Percentiles rank a stretch among this genome's conserved stretches.
phyloP scores from a whole-genome alignment of 2,888 invertebrate species.

The Acheta domesticus region DNA sequence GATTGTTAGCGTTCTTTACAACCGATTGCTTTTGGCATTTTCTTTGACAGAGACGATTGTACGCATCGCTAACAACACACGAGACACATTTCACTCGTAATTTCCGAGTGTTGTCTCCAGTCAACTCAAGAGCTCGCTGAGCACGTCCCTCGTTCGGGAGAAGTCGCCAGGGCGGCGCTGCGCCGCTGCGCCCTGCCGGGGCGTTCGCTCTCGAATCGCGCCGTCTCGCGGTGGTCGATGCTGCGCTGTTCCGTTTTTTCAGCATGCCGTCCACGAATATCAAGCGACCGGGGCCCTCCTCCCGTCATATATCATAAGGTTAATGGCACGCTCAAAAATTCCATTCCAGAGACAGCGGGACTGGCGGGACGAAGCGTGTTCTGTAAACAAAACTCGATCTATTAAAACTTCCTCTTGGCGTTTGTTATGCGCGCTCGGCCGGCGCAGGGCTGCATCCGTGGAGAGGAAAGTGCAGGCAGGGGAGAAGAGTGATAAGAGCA shows the following conservation, averaged over 20 bases:
- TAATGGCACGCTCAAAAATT: slow-evolving; percentile 18
- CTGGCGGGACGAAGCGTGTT: not conserved
- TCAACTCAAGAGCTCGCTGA: too few relatives aligned
- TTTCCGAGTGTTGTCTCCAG: too few relatives aligned
- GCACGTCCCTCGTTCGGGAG: too few relatives aligned
- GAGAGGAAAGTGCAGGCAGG: not conserved
- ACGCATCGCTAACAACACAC: too few relatives aligned
- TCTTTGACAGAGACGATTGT: too few relatives aligned
- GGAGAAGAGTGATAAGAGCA: not conserved
- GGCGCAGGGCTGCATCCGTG: not conserved
- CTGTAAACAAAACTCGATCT: slow-evolving; percentile 18
- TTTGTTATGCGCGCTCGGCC: not conserved
- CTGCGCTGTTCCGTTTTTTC: not conserved
- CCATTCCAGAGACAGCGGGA: not conserved
- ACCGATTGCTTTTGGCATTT: too few relatives aligned
- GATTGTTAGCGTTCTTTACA: too few relatives aligned
- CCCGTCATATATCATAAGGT: slow-evolving; percentile 18
- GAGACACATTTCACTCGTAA: too few relatives aligned
- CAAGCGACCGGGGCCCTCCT: not conserved
- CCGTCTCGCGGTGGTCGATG: not conserved
- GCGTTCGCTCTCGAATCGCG: not conserved
- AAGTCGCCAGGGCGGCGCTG: too few relatives aligned
- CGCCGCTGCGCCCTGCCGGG: too few relatives aligned
- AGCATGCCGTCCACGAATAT: not conserved
- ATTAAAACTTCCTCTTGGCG: slow-evolving; percentile 7